Evolutionary conservation across 2,113 vertebrate genomes (phyloP).

Genomic region (Pholis gunnellus): DNA sequence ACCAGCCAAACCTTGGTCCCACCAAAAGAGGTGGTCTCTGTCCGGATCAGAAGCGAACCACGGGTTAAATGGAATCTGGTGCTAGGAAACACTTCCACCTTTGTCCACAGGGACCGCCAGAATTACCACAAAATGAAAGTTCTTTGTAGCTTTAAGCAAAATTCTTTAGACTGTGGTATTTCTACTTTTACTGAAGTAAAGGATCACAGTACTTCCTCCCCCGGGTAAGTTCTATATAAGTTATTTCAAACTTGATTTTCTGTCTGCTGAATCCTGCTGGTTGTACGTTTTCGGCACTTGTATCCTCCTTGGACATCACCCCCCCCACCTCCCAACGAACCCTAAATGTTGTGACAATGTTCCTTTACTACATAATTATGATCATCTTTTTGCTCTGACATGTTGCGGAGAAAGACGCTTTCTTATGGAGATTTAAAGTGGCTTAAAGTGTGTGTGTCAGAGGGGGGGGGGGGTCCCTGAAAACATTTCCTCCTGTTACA

Average conservation of each 20-base stretch:
- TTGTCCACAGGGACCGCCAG: too few relatives aligned
- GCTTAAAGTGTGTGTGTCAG: slow-evolving; percentile 1
- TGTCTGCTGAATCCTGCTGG: background rate
- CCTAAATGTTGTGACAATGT: background rate
- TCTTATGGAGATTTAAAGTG: slow-evolving; percentile 24
- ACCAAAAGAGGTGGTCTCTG: too few relatives aligned
- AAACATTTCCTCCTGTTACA: slow-evolving; percentile 90
- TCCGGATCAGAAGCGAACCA: too few relatives aligned
- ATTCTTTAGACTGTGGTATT: background rate
- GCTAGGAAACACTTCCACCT: too few relatives aligned
- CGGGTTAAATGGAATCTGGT: too few relatives aligned
- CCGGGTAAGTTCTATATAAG: background rate
- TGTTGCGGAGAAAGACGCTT: slow-evolving; percentile 9
- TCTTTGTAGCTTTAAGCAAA: background rate
- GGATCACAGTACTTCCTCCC: background rate
- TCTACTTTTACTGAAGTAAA: background rate
- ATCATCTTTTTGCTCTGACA: background rate
- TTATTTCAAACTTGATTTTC: background rate
- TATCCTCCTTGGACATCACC: background rate
- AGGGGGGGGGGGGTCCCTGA: background rate
- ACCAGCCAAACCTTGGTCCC: too few relatives aligned
- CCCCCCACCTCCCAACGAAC: too few relatives aligned
- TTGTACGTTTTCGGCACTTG: background rate
- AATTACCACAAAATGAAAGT: too few relatives aligned
- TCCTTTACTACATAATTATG: slow-evolving; percentile 16